Evolutionary conservation across 2,113 vertebrate genomes (phyloP), one percentile per base, ranked within the genome.

Genomic region (Mungos mungo): DNA sequence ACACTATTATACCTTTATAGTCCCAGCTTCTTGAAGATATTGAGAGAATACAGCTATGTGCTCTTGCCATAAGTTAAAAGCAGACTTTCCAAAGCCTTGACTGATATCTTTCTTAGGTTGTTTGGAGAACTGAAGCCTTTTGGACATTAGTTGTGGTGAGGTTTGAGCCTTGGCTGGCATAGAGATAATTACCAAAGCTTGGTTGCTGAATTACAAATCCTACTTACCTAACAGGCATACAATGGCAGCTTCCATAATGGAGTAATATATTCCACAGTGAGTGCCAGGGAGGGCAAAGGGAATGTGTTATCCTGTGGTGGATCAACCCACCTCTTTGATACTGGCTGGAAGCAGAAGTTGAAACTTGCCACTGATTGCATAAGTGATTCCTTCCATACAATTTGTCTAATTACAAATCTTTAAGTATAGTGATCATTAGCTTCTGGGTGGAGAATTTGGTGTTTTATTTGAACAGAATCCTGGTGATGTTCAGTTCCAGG

Each of bases 251-350:
- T 97, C 97, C 97, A 93, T 81, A 81, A 50, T 29, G 52, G 92
- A 89, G 96, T 98, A 97, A 98, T 90, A 94, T 92, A 97, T 98
- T 98, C 97, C 97, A 84, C 2, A 15, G 25, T 0, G 63, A 88
- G 54, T 95, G 97, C 97, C 98, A 98, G 97, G 8, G 81, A 98
- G 95, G 94, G 93, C 82, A 94, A 97, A 97, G 94, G 85, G 90
- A 97, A 96, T 18, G 85, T 88, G 79, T 96, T 98, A 96, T 95
- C 96, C 97, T 60, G 60, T 95, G 82, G 96, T 90, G 76, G 88
- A 98, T 98, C 96, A 96, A 96, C 81, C 90, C 47, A 95, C 94
- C 96, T 98, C 95, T 97, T 97, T 97, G 98, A 97, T 96, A 97
- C 91, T 27, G 90, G 93, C 94, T 98, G 82, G 91, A 96, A 97